These are phyloP conservation scores for Acanthiza pusilla DNA, from an alignment of 2,797 vertebrate genomes.

Conservation along the genomic window DNA sequence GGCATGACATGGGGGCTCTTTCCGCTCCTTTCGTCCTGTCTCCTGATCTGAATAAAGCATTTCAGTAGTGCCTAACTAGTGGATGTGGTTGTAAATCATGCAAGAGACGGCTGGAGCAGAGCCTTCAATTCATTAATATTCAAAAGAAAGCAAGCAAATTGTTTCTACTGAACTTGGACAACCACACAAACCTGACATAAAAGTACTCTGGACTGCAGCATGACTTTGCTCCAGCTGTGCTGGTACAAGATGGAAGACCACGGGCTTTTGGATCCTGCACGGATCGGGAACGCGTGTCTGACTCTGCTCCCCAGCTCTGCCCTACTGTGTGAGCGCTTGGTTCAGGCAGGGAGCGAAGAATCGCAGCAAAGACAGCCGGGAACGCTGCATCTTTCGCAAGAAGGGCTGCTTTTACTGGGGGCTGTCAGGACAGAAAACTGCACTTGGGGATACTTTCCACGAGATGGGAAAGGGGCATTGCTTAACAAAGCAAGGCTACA, in stretches of 20 bases:
- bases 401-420: not conserved
- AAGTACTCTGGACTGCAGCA: not conserved
- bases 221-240: not conserved
- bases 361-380: not conserved
- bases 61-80: not conserved
- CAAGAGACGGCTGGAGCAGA: not conserved
- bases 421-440: not conserved
- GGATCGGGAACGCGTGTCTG: not conserved
- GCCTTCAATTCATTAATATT: not conserved
- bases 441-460: not conserved
- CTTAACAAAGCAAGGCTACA: conserved; percentile 7
- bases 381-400: not conserved
- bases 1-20: not conserved
- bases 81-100: not conserved
- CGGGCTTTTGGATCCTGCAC: not conserved
- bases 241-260: not conserved
- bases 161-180: not conserved
- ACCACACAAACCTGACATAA: not conserved
- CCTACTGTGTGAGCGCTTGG: not conserved
- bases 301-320: not conserved
- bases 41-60: not conserved
- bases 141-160: not conserved
- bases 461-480: not conserved
- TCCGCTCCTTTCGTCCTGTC: not conserved
- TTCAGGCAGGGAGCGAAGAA: not conserved